Evolutionary conservation across 2,113 vertebrate species (phyloP), one percentile per base, ranked within the genome.

Genomic region (Dicrurus megarhynchus): DNA sequence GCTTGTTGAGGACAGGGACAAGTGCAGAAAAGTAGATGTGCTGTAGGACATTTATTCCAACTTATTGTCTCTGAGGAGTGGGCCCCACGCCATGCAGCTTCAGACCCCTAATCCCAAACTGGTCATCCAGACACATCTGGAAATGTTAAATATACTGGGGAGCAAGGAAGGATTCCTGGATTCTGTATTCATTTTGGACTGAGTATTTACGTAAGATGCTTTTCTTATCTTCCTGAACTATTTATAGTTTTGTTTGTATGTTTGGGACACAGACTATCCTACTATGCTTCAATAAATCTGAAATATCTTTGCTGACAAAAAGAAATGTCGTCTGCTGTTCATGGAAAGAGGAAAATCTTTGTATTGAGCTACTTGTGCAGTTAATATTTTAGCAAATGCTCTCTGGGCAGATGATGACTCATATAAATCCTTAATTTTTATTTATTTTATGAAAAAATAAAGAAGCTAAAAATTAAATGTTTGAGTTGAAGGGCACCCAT

Each of bases 241-340:
- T 95, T 95, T 95, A 92, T 96, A 95, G 94, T 35, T 90, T 76
- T 92, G 83, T 95, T 97, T 95, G 90, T 81, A 37, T 86, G 90
- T 70, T 95, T 81, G 68, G 84, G 92, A 93, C 46, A 59, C 67
- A 80, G 83, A 90, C 42, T 88, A 88, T 67, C 71, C 79, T 78
- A 86, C 83, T 90, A 69, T 3, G 42, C 83, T 67, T 86, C 79
- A 93, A 69, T 74, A 92, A 80, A 90, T 65, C 86, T 90, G 75
- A 92, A 92, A 77, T 92, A 77, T 73, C 76, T 74, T 50, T 88
- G 82, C 77, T 86, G 90, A 90, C 85, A 92, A 85, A 82, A 85
- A 69, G 55, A 88, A 89, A 80, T 67, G 39, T 44, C 0, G 0
- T 84, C 68, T 92, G 76, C 85, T 81, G 39, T 53, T 83, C 82